A percentile compares a stretch with the other conserved stretches of the same genome.
These are phyloP conservation scores for Camponotus fellah DNA, from an alignment of 2,888 invertebrate species.

Conservation along the genomic window DNA sequence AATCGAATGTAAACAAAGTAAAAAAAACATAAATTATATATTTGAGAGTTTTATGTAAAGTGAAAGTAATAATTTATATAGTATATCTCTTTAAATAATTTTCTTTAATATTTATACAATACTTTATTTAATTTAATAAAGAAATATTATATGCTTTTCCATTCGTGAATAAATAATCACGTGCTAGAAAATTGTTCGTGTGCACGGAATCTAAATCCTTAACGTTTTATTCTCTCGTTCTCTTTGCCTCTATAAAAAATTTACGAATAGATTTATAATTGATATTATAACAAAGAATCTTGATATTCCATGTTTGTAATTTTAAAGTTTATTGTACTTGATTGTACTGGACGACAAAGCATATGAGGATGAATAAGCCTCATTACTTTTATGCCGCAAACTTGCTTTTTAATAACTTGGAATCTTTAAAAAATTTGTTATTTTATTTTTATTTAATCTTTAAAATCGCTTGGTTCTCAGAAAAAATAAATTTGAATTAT, in stretches of 20 bases:
- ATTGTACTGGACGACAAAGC: slow-evolving; percentile 39
- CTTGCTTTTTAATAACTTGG: not conserved
- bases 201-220: slow-evolving; percentile 34
- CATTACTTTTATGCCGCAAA: slow-evolving; percentile 7
- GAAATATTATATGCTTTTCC: not conserved
- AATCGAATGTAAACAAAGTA: not conserved
- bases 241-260: slow-evolving; percentile 29
- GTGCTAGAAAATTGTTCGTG: slow-evolving; percentile 8
- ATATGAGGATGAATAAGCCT: slow-evolving; percentile 9
- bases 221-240: slow-evolving; percentile 23
- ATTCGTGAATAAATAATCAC: not conserved
- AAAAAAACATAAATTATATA: not conserved
- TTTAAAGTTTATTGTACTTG: slow-evolving; percentile 48
- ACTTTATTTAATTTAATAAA: too few relatives aligned
- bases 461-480: not conserved
- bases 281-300: slow-evolving; percentile 41
- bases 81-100: not conserved
- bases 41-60: not conserved
- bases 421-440: not conserved
- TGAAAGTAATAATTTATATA: not conserved
- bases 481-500: slow-evolving; percentile 11
- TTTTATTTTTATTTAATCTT: not conserved
- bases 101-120: not conserved
- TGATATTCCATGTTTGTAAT: slow-evolving; percentile 44
- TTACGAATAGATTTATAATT: slow-evolving; percentile 46